phyloP scores from a whole-genome alignment of 2,888 invertebrate genomes.

The Dysmachus trigonus region DNA sequence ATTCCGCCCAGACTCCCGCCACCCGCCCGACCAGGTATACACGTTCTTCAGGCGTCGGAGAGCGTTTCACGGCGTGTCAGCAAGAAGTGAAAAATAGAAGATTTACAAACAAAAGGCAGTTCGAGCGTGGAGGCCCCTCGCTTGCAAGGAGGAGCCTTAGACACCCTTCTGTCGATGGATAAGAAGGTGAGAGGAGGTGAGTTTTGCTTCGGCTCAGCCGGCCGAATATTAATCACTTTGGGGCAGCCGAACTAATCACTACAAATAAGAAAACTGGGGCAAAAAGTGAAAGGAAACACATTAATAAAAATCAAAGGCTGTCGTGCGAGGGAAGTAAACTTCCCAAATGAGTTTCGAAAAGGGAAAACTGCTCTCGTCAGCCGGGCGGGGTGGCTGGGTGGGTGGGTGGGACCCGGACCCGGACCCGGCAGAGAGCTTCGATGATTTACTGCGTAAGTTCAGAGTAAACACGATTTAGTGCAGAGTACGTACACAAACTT shows the following conservation, averaged over 20 bases:
- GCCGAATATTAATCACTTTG: slow-evolving; percentile 46
- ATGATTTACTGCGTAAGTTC: slow-evolving; percentile 30
- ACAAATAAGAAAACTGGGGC: slow-evolving; percentile 47
- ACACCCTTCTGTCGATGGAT: background rate
- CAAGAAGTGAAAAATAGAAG: slow-evolving; percentile 18
- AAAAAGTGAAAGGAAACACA: slow-evolving; percentile 49
- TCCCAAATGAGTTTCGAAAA: slow-evolving; percentile 44
- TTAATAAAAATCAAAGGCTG: slow-evolving; percentile 49
- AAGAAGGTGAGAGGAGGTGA: background rate
- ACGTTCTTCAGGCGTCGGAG: background rate
- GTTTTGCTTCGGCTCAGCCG: background rate
- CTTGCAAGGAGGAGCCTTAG: background rate
- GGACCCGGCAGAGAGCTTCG: background rate
- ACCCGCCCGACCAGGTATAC: background rate
- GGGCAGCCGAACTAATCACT: slow-evolving; percentile 47
- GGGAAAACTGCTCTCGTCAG: slow-evolving; percentile 10
- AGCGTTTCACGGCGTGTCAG: background rate
- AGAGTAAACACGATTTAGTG: slow-evolving; percentile 41
- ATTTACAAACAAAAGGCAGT: slow-evolving; percentile 26
- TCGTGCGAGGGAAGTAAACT: slow-evolving; percentile 41
- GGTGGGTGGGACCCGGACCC: background rate
- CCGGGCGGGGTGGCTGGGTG: background rate
- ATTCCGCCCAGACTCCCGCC: background rate
- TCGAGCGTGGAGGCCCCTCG: background rate
- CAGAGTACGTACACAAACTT: slow-evolving; percentile 41